Base-by-base conservation (phyloP, 2,888 invertebrate genomes). In the Zaprionus lineosus region DNA sequence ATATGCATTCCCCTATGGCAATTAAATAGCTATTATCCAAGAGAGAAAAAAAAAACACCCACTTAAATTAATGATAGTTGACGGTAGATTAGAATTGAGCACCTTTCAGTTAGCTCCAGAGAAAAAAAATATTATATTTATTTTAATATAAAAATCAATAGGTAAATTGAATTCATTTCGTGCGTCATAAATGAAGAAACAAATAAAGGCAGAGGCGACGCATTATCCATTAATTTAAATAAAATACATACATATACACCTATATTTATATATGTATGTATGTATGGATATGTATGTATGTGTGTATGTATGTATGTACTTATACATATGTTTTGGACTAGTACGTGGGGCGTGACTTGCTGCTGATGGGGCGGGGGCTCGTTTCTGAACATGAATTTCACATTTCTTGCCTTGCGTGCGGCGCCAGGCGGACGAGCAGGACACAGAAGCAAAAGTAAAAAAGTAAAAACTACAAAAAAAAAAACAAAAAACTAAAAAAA, bases 341-440 rank as follows among this genome's bases (percentile, higher is more conserved):
- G 18, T 15, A 21, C 15, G 9, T 6, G 28, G 8, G 57, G 57
- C 46, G 59, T 60, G 64, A 61, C 37, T 37, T 15, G 9, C 3
- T 8, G 19, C 31, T 28, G 21, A 6, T 14, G 28, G 37, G 31
- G 26, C 14, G 1, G 47, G 44, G 41, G 48, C 34, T 46, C 47
- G 31, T 19, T 28, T 47, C 43, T 39, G 46, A 65, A 67, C 81
- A 73, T 63, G 67, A 76, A 81, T 67, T 78, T 74, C 60, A 64
- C 66, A 79, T 83, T 76, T 79, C 59, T 61, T 37, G 57, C 56
- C 56, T 81, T 77, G 86, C 86, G 83, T 87, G 86, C 62, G 86
- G 85, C 81, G 85, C 78, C 85, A 84, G 71, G 53, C 64, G 59
- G 47, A 31, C 60, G 57, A 47, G 37, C 53, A 52, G 53, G 34